Evolutionary conservation across 1,140 invertebrate genomes (phyloP), one percentile per base, ranked within the genome.

Genomic region (Bombus superbus): DNA sequence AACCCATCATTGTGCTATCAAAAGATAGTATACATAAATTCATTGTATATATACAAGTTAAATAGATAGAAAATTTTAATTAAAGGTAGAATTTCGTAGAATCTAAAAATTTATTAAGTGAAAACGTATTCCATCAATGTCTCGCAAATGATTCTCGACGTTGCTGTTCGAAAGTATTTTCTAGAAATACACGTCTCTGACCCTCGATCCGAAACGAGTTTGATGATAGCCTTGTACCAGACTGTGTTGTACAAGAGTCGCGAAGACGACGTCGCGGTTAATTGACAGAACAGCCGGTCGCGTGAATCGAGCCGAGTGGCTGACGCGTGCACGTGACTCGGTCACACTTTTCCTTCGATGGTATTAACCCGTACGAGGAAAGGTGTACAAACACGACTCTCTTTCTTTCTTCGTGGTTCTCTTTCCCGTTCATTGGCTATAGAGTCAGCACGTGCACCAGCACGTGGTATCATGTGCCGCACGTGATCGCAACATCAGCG

Each of bases 251-350:
- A 40, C 68, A 76, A 71, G 40, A 88, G 66, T 18, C 35, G 89
- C 73, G 86, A 90, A 88, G 82, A 90, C 53, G 86, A 72, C 59
- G 71, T 66, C 8, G 28, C 42, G 66, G 84, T 85, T 93, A 93
- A 94, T 94, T 93, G 91, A 87, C 83, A 90, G 88, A 71, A 90
- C 81, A 86, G 71, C 87, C 73, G 89, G 92, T 93, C 92, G 87
- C 92, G 92, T 92, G 92, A 94, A 91, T 94, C 87, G 81, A 91
- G 85, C 40, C 80, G 84, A 85, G 86, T 72, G 84, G 71, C 75
- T 88, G 88, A 89, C 88, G 79, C 90, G 75, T 82, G 90, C 91
- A 93, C 93, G 92, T 93, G 92, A 93, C 92, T 93, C 89, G 88
- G 81, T 92, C 89, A 86, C 86, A 92, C 91, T 92, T 91, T 88